Conservation (phyloP, 2,797 vertebrate species). For the Xiphorhynchus erythropygius region DNA sequence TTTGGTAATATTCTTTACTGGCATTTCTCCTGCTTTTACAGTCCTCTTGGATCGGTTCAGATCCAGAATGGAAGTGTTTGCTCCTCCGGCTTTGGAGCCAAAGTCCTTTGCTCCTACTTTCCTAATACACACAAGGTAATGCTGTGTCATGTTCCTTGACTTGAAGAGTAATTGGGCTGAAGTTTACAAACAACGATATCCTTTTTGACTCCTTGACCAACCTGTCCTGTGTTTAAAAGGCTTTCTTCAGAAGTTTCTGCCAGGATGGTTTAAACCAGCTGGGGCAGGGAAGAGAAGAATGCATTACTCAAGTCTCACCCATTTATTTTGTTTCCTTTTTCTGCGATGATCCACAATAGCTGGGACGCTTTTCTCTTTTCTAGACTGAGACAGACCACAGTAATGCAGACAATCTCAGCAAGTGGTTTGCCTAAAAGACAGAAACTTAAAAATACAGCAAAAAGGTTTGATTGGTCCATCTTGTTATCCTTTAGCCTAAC, state of each 20-base stretch:
- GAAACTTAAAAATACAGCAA: conserved; percentile 28
- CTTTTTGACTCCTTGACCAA: conserved; percentile 46
- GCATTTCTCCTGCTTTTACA: conserved; percentile 8
- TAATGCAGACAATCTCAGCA: conserved; percentile 62
- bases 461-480: neutral
- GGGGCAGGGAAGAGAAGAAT: neutral
- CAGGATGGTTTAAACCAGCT: conserved; percentile 28
- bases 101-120: conserved; percentile 68
- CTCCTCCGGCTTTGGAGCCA: conserved; percentile 59
- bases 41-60: conserved; percentile 44
- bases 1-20: neutral
- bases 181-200: conserved; percentile 59
- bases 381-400: conserved; percentile 63
- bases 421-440: conserved; percentile 50
- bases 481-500: conserved; percentile 9
- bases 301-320: conserved; percentile 38
- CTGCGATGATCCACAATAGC: conserved; percentile 45
- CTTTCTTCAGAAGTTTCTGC: conserved; percentile 24
- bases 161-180: conserved; percentile 39
- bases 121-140: conserved; percentile 33
- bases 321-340: conserved; percentile 56
- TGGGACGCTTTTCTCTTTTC: conserved; percentile 62
- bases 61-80: conserved; percentile 47
- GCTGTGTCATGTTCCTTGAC: neutral
- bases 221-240: conserved; percentile 16